phyloP scores from a whole-genome alignment of 2,888 invertebrate genomes.

The Pheosia gnoma region DNA sequence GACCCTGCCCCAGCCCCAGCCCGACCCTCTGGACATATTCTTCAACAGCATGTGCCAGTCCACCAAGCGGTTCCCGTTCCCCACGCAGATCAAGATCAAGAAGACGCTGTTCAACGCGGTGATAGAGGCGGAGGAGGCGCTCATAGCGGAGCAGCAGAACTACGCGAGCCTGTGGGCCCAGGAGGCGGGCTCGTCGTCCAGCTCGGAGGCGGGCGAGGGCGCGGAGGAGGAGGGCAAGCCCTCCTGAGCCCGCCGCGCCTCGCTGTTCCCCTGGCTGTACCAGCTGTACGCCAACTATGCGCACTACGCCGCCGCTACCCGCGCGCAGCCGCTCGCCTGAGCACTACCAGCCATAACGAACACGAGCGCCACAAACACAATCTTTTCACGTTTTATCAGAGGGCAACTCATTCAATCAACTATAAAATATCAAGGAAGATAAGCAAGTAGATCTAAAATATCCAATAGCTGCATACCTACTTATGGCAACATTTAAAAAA shows the following conservation, averaged over 20 bases:
- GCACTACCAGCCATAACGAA: background rate
- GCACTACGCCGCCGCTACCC: slow-evolving; percentile 11
- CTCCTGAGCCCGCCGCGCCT: slow-evolving; percentile 47
- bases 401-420: no score
- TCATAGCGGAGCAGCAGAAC: slow-evolving; percentile 71
- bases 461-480: no score
- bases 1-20: slow-evolving; percentile 19
- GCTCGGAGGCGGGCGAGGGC: slow-evolving; percentile 54
- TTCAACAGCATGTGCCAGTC: slow-evolving; percentile 79
- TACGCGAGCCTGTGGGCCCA: slow-evolving; percentile 73
- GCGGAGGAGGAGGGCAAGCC: slow-evolving; percentile 54
- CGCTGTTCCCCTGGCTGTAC: slow-evolving; percentile 28
- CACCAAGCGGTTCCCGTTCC: slow-evolving; percentile 72
- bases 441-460: no score
- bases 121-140: slow-evolving; percentile 70
- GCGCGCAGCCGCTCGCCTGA: background rate
- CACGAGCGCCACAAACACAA: no score
- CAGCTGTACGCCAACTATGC: slow-evolving; percentile 33
- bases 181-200: slow-evolving; percentile 52
- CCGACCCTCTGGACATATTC: slow-evolving; percentile 73
- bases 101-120: slow-evolving; percentile 69
- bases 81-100: slow-evolving; percentile 73
- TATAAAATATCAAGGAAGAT: no score
- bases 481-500: no score
- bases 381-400: no score